Percentiles rank a stretch among this genome's conserved stretches.
These are phyloP conservation scores for Hystrix brachyura DNA, from an alignment of 2,113 vertebrate genomes.

Conservation along the genomic window DNA sequence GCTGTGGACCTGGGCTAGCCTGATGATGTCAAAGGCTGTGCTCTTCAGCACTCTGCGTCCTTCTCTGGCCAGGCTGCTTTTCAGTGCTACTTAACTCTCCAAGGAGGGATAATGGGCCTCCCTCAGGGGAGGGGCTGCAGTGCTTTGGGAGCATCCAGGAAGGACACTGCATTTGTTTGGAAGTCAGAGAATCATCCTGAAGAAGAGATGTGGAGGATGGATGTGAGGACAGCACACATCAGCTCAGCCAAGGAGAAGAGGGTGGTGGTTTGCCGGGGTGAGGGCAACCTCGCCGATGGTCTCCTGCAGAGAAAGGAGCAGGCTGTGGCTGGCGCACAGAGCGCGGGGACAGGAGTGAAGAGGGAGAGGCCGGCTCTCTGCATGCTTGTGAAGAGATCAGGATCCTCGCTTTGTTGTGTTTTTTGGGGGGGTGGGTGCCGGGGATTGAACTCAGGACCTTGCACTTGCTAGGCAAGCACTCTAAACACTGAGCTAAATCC, in stretches of 20 bases:
- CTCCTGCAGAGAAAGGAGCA: neutral
- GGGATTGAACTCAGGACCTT: no score
- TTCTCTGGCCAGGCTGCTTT: neutral
- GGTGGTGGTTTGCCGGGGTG: neutral
- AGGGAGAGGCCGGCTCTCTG: neutral
- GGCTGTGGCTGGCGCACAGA: fast-evolving
- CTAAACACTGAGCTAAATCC: no score
- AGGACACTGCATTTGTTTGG: neutral
- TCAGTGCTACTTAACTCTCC: neutral
- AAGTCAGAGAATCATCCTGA: neutral
- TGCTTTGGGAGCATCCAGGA: neutral
- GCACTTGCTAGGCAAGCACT: no score
- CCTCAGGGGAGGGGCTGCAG: neutral
- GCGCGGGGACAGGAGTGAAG: neutral
- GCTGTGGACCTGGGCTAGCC: neutral
- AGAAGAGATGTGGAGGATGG: neutral
- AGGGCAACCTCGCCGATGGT: neutral
- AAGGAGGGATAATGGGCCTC: neutral
- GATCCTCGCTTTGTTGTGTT: neutral
- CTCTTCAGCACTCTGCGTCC: neutral
- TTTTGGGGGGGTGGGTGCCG: no score
- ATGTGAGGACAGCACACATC: neutral
- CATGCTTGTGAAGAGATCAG: neutral
- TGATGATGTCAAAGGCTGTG: neutral
- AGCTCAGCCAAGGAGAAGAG: neutral